Evolutionary conservation across 2,113 vertebrate genomes (phyloP), one percentile per base, ranked within the genome.

Genomic region (Sylvilagus bachmani): DNA sequence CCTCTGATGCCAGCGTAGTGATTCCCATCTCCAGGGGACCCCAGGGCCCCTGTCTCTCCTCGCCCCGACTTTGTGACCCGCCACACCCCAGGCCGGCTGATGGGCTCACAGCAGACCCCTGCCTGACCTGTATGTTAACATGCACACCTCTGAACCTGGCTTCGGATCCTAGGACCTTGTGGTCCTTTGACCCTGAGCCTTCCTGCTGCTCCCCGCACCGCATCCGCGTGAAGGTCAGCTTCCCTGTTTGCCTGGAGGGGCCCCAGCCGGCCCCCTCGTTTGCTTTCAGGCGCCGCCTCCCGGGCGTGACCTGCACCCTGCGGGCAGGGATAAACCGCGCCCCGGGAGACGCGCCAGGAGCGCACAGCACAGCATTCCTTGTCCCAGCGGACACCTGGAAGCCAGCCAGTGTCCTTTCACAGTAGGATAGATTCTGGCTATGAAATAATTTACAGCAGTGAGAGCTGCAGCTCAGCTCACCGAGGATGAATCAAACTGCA

Each of bases 261-360:
- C 27, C 19, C 53, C 0, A 0, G 25, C 66, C 21, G 17, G 9
- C 17, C 53, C 21, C 38, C 19, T 58, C 31, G 0, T 55, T 38
- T 79, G 61, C 62, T 55, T 5, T 25, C 38, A 38, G 79, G 55
- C 25, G 4, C 19, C 14, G 6, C 10, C 17, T 14, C 51, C n/a
- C 10, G 0, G 6, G 2, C 7, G 0, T 19, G 27, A 44, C 12
- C 1, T 33, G 44, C 5, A 53, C 51, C 78, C 53, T 10, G 12
- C 29, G 33, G 25, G 2, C 8, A 13, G 51, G 66, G 33, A 58
- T 53, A 61, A 31, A 55, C 31, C 8, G 0, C 55, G 55, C 49
- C 73, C 53, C 6, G 21, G 53, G 81, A 91, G n/a, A 44, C 36
- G 2, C n/a, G 80, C 94, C 73, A 64, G 25, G 64, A 38, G 16